Percentiles rank a stretch among this genome's conserved stretches.
phyloP scores from a whole-genome alignment of 2,888 invertebrate genomes.

The Podotricha telesiphe region DNA sequence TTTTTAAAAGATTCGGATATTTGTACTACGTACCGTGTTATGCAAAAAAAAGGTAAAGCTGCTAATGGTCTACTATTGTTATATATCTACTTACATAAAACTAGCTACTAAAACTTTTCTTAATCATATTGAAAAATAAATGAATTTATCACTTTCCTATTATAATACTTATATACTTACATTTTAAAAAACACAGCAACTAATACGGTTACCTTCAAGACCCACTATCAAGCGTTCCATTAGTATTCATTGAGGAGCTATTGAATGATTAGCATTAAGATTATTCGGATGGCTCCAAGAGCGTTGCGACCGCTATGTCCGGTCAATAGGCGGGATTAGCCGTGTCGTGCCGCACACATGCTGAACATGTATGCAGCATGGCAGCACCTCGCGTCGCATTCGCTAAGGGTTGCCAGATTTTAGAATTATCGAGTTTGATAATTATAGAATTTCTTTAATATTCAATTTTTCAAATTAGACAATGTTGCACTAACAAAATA shows the following conservation, averaged over 20 bases:
- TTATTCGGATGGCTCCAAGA: conserved; percentile 16
- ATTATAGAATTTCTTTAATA: no score
- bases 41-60: no score
- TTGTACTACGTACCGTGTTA: no score
- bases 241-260: conserved; percentile 23
- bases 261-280: conserved; percentile 29
- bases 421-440: no score
- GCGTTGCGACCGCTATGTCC: conserved; percentile 9
- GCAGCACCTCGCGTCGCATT: neutral
- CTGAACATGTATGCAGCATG: conserved; percentile 4
- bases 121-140: no score
- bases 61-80: no score
- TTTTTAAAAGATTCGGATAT: no score
- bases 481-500: no score
- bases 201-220: neutral
- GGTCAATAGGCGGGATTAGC: conserved; percentile 20
- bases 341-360: conserved; percentile 5
- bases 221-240: neutral
- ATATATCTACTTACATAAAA: no score
- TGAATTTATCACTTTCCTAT: neutral
- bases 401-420: neutral
- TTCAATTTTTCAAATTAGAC: no score
- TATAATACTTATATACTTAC: neutral
- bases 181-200: conserved; percentile 1
- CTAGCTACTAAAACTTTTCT: no score